Conservation (phyloP, 2,113 vertebrate species). For the Myiozetetes cayanensis region DNA sequence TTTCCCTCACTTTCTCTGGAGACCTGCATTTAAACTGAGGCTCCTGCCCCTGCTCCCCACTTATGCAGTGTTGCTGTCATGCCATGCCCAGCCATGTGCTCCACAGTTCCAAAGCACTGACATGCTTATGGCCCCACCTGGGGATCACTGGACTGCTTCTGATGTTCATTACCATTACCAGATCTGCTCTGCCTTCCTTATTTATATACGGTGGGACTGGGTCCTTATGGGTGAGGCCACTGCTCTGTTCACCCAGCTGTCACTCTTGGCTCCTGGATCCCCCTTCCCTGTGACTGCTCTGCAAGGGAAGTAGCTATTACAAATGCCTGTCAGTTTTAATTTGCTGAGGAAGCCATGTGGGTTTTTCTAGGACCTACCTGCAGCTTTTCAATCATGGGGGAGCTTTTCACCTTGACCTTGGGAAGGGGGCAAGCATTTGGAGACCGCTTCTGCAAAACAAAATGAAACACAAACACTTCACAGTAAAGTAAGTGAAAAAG, state of each 20-base stretch:
- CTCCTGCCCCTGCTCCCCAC: not conserved
- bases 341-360: not conserved
- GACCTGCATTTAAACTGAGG: not conserved
- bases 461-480: not conserved
- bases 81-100: not conserved
- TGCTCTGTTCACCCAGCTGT: not conserved
- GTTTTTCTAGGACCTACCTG: conserved; percentile 68
- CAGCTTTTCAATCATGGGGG: conserved; percentile 81
- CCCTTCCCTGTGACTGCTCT: not conserved
- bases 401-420: conserved; percentile 80
- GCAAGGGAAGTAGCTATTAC: not conserved
- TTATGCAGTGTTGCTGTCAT: not conserved
- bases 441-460: conserved; percentile 68
- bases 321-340: not conserved
- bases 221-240: not conserved
- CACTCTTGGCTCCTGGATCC: not conserved
- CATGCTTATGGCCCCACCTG: not conserved
- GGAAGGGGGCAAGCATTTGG: conserved; percentile 58
- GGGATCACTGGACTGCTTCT: not conserved
- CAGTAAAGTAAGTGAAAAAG: not conserved
- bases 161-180: not conserved
- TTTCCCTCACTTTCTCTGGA: not conserved
- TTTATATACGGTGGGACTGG: not conserved
- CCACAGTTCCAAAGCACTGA: not conserved
- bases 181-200: not conserved